Conservation (phyloP, 1,140 invertebrate genomes). For the Metaphire vulgaris region DNA sequence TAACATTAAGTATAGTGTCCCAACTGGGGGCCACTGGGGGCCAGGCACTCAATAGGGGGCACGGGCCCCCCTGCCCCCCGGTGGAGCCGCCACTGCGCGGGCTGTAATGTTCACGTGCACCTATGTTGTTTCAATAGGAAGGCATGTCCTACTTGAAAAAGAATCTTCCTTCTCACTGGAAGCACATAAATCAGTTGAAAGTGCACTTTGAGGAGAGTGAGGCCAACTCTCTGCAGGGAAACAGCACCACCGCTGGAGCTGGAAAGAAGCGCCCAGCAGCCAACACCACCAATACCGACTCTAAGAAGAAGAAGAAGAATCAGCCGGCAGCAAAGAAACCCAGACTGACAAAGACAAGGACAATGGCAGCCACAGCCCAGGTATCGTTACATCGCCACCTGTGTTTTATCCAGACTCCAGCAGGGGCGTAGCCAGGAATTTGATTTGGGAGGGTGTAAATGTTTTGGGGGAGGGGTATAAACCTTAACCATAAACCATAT, state of each 20-base stretch:
- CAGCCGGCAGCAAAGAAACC: neutral
- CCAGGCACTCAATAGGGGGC: no score
- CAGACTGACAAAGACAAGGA: neutral
- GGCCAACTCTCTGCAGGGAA: no score
- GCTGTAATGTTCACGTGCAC: neutral
- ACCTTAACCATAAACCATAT: no score
- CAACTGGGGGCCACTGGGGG: no score
- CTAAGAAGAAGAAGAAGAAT: neutral
- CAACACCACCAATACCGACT: no score
- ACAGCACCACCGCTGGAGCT: no score
- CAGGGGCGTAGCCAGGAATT: no score
- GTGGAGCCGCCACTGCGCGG: no score
- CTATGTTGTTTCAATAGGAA: neutral
- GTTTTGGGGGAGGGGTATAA: no score
- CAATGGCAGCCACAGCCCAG: neutral
- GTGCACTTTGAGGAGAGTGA: neutral
- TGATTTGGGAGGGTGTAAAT: no score
- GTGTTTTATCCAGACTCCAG: no score
- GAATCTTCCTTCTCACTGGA: neutral
- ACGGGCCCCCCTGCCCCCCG: neutral
- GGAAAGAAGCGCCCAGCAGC: neutral
- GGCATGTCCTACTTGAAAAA: neutral
- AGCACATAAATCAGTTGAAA: neutral
- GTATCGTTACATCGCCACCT: no score
- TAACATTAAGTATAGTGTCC: neutral